Evolutionary conservation across 1,140 invertebrate genomes (phyloP).

Genomic region (Notospermus geniculatus): DNA sequence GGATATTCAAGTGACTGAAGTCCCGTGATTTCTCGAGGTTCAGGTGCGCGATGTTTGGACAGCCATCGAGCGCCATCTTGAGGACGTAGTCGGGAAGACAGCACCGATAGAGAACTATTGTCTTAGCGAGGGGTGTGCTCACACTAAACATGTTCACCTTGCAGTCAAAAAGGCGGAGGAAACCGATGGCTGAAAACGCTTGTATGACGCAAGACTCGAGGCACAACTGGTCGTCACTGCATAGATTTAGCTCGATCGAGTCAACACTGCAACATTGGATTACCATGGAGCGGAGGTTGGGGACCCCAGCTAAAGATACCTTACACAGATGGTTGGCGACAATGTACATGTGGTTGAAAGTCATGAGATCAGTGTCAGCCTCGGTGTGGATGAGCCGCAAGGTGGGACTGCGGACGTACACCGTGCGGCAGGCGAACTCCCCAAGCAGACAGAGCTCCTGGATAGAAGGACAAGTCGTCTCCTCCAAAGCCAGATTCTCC

Average conservation of each 20-base stretch:
- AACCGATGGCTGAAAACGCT: conserved; percentile 41
- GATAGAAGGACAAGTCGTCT: conserved; percentile 34
- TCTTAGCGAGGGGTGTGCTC: conserved; percentile 38
- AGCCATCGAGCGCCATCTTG: conserved; percentile 43
- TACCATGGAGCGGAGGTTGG: conserved; percentile 39
- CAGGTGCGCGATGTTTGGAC: conserved; percentile 41
- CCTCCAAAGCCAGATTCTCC: conserved; percentile 41
- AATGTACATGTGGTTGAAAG: conserved; percentile 46
- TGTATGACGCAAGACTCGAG: conserved; percentile 46
- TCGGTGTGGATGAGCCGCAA: conserved; percentile 42
- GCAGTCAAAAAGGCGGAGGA: conserved; percentile 45
- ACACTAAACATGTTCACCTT: conserved; percentile 41
- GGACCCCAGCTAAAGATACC: conserved; percentile 40
- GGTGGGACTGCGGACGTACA: conserved; percentile 41
- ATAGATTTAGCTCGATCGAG: conserved; percentile 45
- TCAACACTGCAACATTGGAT: conserved; percentile 47
- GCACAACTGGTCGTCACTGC: conserved; percentile 43
- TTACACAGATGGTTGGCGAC: conserved; percentile 47
- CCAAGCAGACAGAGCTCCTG: conserved; percentile 42
- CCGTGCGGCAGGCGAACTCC: conserved; percentile 42
- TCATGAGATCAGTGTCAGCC: conserved; percentile 41
- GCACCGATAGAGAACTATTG: conserved; percentile 46
- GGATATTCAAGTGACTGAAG: conserved; percentile 33
- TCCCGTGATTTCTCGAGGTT: conserved; percentile 45
- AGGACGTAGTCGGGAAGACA: conserved; percentile 44